A percentile compares a stretch with the other conserved stretches of the same genome.
These are phyloP conservation scores for Crotalus viridis DNA, from an alignment of 2,113 vertebrate genomes.

Conservation along the genomic window DNA sequence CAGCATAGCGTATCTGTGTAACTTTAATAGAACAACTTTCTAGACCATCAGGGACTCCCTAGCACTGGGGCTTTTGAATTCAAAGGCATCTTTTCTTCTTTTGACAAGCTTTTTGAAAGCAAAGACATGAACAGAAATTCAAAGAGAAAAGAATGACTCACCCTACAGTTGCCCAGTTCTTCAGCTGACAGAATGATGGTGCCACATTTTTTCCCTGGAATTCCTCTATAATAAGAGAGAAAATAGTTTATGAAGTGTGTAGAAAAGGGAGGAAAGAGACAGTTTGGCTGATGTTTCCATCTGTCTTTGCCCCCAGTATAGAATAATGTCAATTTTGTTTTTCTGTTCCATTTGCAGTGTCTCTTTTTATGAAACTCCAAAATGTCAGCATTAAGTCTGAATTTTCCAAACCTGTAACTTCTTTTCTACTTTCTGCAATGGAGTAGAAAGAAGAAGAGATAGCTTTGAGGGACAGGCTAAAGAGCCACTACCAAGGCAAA, in stretches of 20 bases:
- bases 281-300: neutral
- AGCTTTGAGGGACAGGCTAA: neutral
- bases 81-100: neutral
- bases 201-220: constrained; percentile 92
- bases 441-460: neutral
- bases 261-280: neutral
- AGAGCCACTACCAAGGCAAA: neutral
- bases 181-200: constrained; percentile 88
- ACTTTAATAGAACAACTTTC: neutral
- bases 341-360: neutral
- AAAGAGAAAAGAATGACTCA: constrained; percentile 67
- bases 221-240: constrained; percentile 70
- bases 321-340: neutral
- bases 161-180: constrained; percentile 92
- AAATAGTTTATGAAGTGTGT: neutral
- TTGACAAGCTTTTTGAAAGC: neutral
- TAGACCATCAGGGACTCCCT: neutral
- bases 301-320: neutral
- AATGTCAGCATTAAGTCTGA: neutral
- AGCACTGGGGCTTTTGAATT: neutral
- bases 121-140: neutral
- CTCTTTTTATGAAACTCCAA: neutral
- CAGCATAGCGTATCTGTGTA: neutral
- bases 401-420: neutral
- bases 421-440: neutral